These are phyloP conservation scores for Trachemys scripta DNA, from an alignment of 2,113 vertebrate species.

Conservation along the genomic window DNA sequence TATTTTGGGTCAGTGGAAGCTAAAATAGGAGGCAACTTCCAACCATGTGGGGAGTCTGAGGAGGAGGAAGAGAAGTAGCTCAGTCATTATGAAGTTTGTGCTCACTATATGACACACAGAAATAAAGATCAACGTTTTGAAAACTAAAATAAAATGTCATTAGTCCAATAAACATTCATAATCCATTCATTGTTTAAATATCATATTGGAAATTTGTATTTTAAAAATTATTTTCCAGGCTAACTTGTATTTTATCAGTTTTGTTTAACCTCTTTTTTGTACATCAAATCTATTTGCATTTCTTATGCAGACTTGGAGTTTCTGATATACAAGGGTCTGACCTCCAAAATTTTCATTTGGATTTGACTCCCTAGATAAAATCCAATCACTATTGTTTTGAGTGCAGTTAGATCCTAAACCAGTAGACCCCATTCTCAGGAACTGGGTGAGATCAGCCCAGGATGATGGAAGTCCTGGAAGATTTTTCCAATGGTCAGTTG, in stretches of 20 bases:
- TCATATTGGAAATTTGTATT: not conserved
- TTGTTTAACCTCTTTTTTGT: not conserved
- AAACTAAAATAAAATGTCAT: not conserved
- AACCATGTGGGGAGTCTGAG: not conserved
- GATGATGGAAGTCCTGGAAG: not conserved
- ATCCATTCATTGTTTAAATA: not conserved
- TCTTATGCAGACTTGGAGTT: not conserved
- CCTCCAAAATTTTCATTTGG: not conserved
- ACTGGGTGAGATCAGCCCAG: slow-evolving; percentile 14
- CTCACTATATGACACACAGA: not conserved
- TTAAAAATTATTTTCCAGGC: not conserved
- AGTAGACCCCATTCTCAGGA: slow-evolving; percentile 46
- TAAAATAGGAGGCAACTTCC: not conserved
- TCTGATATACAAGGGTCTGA: not conserved
- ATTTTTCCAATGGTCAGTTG: not conserved
- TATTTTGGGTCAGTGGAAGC: not conserved
- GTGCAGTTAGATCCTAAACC: slow-evolving; percentile 42
- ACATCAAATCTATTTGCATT: not conserved
- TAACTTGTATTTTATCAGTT: not conserved
- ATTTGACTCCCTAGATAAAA: not conserved
- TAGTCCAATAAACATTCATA: not conserved
- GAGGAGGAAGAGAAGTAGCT: not conserved
- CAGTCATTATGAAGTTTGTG: not conserved
- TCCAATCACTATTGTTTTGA: slow-evolving; percentile 12
- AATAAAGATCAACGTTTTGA: not conserved